phyloP scores from a whole-genome alignment of 2,113 vertebrate species.

The Psophia crepitans region DNA sequence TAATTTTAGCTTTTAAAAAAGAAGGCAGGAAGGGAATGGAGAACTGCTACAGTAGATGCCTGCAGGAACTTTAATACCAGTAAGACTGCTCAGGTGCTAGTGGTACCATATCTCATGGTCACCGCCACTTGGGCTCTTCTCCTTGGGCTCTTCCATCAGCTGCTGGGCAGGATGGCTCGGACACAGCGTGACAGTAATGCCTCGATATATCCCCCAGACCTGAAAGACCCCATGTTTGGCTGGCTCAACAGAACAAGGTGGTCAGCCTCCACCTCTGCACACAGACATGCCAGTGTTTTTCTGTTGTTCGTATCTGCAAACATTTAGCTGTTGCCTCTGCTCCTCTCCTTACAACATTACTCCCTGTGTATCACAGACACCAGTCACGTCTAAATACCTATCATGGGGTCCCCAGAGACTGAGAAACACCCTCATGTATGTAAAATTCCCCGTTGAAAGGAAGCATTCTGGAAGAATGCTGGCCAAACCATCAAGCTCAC shows the following conservation, averaged over 20 bases:
- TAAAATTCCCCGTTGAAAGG: background rate
- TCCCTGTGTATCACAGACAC: background rate
- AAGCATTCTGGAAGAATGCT: background rate
- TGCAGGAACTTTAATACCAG: background rate
- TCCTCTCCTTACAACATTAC: background rate
- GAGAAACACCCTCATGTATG: background rate
- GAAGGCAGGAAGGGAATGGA: background rate
- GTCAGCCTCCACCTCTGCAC: background rate
- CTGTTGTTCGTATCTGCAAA: background rate
- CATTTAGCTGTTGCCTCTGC: background rate
- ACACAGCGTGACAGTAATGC: background rate
- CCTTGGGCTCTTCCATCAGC: background rate
- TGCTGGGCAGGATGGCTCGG: background rate
- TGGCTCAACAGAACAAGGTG: background rate
- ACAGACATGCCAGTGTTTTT: background rate
- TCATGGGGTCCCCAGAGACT: background rate
- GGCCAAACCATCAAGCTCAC: background rate
- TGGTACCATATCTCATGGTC: background rate
- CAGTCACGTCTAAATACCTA: background rate
- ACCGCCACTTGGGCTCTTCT: background rate
- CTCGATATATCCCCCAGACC: background rate
- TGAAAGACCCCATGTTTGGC: background rate
- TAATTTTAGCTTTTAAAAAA: background rate
- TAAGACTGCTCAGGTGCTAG: background rate
- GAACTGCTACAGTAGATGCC: background rate